A percentile compares a stretch with the other conserved stretches of the same genome.
Evolutionary conservation across 2,797 vertebrate genomes (phyloP).

Genomic region (Helicolenus hilgendorfi): DNA sequence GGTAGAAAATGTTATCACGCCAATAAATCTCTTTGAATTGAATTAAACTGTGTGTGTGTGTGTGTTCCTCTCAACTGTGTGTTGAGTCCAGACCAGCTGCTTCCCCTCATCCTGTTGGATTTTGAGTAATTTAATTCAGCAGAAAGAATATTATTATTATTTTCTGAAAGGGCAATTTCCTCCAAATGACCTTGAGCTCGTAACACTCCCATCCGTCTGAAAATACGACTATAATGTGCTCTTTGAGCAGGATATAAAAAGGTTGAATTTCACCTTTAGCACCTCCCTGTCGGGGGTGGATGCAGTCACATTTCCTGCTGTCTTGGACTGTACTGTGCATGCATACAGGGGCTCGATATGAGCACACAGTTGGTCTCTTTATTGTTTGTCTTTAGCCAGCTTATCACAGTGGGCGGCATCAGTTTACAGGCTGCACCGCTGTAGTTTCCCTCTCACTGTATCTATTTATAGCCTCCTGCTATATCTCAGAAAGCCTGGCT

Average conservation of each 20-base stretch:
- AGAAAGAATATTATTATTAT: conserved; percentile 17
- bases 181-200: background rate
- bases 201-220: background rate
- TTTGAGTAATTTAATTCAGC: conserved; percentile 26
- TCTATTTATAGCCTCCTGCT: background rate
- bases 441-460: background rate
- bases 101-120: conserved; percentile 40
- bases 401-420: background rate
- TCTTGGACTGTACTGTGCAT: background rate
- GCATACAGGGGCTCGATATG: background rate
- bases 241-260: background rate
- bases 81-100: conserved; percentile 30
- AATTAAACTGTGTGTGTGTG: conserved; percentile 25
- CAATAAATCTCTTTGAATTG: conserved; percentile 43
- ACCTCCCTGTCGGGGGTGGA: background rate
- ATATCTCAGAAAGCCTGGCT: background rate
- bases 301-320: background rate
- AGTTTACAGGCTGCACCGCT: background rate
- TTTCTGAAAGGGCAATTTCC: conserved; percentile 11
- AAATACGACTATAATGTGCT: background rate
- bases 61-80: conserved; percentile 1
- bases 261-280: background rate
- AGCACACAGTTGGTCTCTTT: background rate
- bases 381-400: background rate
- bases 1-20: conserved; percentile 30